Base-by-base conservation (phyloP, 1,140 invertebrate genomes). In the Cotesia chilonis region DNA sequence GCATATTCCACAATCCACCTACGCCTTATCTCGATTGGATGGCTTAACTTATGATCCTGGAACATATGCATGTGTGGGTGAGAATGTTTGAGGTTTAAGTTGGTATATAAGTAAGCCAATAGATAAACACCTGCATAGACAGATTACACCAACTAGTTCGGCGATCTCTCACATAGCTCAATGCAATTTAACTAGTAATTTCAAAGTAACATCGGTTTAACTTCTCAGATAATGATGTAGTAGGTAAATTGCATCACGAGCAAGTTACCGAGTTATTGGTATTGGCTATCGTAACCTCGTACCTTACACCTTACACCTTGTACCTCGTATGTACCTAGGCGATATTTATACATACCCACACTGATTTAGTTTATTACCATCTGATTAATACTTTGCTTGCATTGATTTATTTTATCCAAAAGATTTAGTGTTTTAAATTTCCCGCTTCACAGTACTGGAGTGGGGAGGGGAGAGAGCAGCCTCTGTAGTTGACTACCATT, bases 181-280 rank as follows among this genome's bases (percentile, higher is more conserved):
- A 86, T 78, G 83, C 83, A 84, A 85, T 85, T 85, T 85, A 85
- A 84, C 83, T 82, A 82, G 82, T 85, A 86, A 86, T 86, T 85
- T 84, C 82, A 71, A 86, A 85, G 83, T 85, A 85, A 85, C 84
- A 84, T 82, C 81, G 75, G 78, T 79, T 80, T 81, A 85, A 86
- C 83, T 85, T 86, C 76, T 75, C 74, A 72, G 79, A 80, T 85
- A 85, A 86, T 84, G 80, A 84, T 80, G 83, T 83, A 78, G 83
- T 85, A 84, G 83, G 84, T 85, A 85, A 86, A 86, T 85, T 83
- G 79, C 81, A 82, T 84, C 81, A 79, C 78, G 79, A 82, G 74
- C 78, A 71, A 84, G 82, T 84, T 84, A 82, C 65, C 74, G 70
- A 82, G 82, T 83, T 80, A 76, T 74, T 68, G 72, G 65, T 80